phyloP scores from a whole-genome alignment of 2,113 vertebrate species.

The Melanerpes aurifrons region DNA sequence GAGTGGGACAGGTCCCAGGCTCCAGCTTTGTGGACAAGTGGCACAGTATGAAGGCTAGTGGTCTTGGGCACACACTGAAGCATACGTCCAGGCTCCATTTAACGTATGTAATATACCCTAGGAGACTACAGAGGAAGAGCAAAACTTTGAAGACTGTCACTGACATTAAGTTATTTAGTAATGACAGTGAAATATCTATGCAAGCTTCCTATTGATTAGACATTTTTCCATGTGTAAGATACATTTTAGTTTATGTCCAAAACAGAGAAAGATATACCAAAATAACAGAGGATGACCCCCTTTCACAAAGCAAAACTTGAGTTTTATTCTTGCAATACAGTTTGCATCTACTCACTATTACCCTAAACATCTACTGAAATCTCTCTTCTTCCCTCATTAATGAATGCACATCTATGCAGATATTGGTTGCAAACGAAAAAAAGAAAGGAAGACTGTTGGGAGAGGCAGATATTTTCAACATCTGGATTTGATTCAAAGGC shows the following conservation, averaged over 20 bases:
- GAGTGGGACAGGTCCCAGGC: neutral
- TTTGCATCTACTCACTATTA: neutral
- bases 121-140: neutral
- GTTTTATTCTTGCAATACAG: neutral
- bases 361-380: neutral
- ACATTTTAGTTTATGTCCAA: neutral
- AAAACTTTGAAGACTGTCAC: neutral
- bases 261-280: neutral
- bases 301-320: neutral
- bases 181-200: neutral
- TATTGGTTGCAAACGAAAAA: neutral
- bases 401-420: neutral
- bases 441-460: neutral
- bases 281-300: neutral
- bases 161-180: neutral
- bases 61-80: neutral
- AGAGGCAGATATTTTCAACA: neutral
- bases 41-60: neutral
- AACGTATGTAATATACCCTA: neutral
- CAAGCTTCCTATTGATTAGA: neutral
- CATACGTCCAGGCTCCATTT: neutral
- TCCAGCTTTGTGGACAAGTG: neutral
- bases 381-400: neutral
- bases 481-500: slow-evolving; percentile 39
- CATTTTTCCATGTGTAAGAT: neutral